Conservation (phyloP, 2,888 invertebrate genomes). For the Tenthredo amoena region DNA sequence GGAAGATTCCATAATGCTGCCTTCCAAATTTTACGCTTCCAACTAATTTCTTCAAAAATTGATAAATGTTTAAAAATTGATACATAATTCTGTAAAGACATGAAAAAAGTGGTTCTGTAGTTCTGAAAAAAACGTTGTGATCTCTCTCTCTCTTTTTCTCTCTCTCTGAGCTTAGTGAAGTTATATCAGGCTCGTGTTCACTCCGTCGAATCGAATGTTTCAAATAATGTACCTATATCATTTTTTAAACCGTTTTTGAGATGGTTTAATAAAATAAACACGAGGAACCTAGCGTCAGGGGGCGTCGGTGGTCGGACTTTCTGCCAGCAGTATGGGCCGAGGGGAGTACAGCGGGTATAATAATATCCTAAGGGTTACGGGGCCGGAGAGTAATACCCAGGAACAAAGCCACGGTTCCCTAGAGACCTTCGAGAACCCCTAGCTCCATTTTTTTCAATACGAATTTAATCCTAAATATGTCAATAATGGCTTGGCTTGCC, state of each 20-base stretch:
- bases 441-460: constrained; percentile 65
- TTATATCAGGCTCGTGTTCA: constrained; percentile 13
- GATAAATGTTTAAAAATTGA: not conserved
- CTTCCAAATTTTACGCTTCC: not conserved
- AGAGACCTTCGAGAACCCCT: constrained; percentile 64
- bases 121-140: not conserved
- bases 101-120: not conserved
- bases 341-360: constrained; percentile 75
- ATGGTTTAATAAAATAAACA: constrained; percentile 78
- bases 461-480: constrained; percentile 76
- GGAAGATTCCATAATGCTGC: not conserved
- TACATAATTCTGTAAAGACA: not conserved
- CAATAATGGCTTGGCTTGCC: constrained; percentile 65
- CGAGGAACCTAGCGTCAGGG: constrained; percentile 66
- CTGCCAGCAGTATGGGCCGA: constrained; percentile 53
- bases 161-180: constrained; percentile 6
- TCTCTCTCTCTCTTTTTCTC: not conserved
- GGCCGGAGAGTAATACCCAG: constrained; percentile 76
- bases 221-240: constrained; percentile 14
- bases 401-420: constrained; percentile 76
- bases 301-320: constrained; percentile 57
- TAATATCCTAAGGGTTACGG: constrained; percentile 77
- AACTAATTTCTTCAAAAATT: not conserved
- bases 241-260: constrained; percentile 60
- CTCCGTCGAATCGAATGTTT: constrained; percentile 27